Evolutionary conservation across 2,797 vertebrate species (phyloP), one percentile per base, ranked within the genome.

Genomic region (Gephyroberyx darwinii): DNA sequence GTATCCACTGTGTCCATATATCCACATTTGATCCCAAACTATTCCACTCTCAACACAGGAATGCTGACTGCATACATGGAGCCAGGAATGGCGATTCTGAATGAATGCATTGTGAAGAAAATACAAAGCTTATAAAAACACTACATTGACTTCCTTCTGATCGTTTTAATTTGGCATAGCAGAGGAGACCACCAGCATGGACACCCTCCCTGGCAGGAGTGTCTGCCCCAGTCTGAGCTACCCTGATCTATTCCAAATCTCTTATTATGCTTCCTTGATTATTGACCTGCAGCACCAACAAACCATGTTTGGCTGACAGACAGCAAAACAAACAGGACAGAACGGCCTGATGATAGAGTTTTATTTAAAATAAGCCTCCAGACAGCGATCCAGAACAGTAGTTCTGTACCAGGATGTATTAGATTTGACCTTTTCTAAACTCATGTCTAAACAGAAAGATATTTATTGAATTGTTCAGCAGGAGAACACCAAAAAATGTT

Each of bases 321-420:
- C 65, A 51, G 19, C 6, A 26, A 65, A 52, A 54, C 59, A 60
- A 64, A 39, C 41, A 26, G 50, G 63, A 65, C 20, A 35, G 33
- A 35, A 35, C 8, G 33, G 33, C 33, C 6, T 35, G 33, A 35
- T 7, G 33, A 8, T 35, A 8, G 33, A 35, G 6, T 19, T 77
- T 78, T 84, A 84, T 75, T 84, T 60, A 41, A 75, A 70, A 30
- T 22, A 55, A 55, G 12, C 53, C 53, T 16, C 26, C 53, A 31
- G 53, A 55, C 53, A 35, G 7, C 5, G 3, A 50, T n/a, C 47
- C 47, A 50, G 47, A n/a, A 3, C 53, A 55, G 53, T 31, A 10
- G 12, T 30, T 31, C 12, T 55, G 30, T 14, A 55, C 6, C 30
- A 31, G 30, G 53, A 55, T 12, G 26, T 26, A 26, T 2, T 13